phyloP scores from a whole-genome alignment of 30 jellyfish, hydroid and myxozoan species.

The Turritopsis dohrnii region DNA sequence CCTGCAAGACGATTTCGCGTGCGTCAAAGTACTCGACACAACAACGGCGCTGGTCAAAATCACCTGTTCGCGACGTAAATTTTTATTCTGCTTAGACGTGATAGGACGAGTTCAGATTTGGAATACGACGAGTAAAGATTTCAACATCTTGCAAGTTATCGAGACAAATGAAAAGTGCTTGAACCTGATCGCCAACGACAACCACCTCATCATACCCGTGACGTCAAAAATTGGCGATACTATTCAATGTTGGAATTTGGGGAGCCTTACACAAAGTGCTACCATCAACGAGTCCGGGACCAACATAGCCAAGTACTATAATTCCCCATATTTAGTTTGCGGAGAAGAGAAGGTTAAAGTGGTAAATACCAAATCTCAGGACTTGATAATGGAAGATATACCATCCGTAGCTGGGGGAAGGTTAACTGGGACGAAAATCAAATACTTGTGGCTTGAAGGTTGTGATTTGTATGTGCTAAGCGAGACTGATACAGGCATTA shows the following conservation, averaged over 20 bases:
- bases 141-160: constrained; percentile 2
- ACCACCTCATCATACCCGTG: not conserved
- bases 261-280: not conserved
- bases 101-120: constrained; percentile 51
- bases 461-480: constrained; percentile 14
- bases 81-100: constrained; percentile 49
- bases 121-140: constrained; percentile 36
- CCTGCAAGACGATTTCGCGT: constrained; percentile 12
- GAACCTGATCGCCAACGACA: constrained; percentile 26
- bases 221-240: constrained; percentile 2
- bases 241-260: constrained; percentile 31
- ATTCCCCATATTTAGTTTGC: constrained; percentile 23
- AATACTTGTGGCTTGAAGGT: constrained; percentile 13
- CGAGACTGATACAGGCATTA: not conserved
- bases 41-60: constrained; percentile 48
- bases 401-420: constrained; percentile 2
- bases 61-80: constrained; percentile 63
- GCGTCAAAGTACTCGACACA: constrained; percentile 11
- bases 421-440: not conserved
- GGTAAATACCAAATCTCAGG: constrained; percentile 6
- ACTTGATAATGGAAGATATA: constrained; percentile 12
- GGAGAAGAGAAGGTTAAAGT: constrained; percentile 16
- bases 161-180: not conserved
- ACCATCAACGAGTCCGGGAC: constrained; percentile 3
- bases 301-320: constrained; percentile 16